Evolutionary conservation across 1,140 invertebrate species (phyloP).

Genomic region (Telenomus remus): DNA sequence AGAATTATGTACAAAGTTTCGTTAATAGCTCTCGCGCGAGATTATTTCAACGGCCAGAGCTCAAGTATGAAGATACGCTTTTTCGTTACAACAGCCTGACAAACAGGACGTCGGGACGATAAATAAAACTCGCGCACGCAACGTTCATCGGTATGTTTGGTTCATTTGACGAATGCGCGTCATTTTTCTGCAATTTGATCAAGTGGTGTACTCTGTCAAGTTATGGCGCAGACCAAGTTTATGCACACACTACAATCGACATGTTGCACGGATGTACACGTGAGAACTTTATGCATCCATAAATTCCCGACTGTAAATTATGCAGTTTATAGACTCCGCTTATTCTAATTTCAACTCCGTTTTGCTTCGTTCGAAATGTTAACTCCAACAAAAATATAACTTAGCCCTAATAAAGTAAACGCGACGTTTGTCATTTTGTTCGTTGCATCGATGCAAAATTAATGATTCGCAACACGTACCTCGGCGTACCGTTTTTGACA

Average conservation of each 20-base stretch:
- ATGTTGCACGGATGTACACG: slow-evolving; percentile 15
- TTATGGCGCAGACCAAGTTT: slow-evolving; percentile 36
- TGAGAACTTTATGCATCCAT: slow-evolving; percentile 42
- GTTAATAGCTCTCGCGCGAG: neutral
- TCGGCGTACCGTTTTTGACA: too few relatives aligned
- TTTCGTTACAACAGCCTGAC: too few relatives aligned
- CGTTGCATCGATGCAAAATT: too few relatives aligned
- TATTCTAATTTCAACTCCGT: too few relatives aligned
- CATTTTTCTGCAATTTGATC: slow-evolving; percentile 38
- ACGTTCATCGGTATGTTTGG: slow-evolving; percentile 28
- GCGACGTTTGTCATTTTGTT: too few relatives aligned
- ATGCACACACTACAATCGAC: slow-evolving; percentile 32
- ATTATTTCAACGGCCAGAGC: neutral
- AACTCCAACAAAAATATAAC: too few relatives aligned
- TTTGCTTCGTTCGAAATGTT: too few relatives aligned
- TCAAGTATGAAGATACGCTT: too few relatives aligned
- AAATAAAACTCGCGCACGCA: slow-evolving; percentile 18
- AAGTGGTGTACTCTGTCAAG: slow-evolving; percentile 50
- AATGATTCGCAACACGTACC: too few relatives aligned
- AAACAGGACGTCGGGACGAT: slow-evolving; percentile 6
- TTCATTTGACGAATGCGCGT: slow-evolving; percentile 34
- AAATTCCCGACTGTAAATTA: slow-evolving; percentile 44
- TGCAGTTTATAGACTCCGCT: slow-evolving; percentile 3
- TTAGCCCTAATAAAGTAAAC: too few relatives aligned
- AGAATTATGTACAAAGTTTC: neutral